These are phyloP conservation scores for Steatocranus sp. DNA, from an alignment of 2,797 vertebrate species.

Conservation along the genomic window DNA sequence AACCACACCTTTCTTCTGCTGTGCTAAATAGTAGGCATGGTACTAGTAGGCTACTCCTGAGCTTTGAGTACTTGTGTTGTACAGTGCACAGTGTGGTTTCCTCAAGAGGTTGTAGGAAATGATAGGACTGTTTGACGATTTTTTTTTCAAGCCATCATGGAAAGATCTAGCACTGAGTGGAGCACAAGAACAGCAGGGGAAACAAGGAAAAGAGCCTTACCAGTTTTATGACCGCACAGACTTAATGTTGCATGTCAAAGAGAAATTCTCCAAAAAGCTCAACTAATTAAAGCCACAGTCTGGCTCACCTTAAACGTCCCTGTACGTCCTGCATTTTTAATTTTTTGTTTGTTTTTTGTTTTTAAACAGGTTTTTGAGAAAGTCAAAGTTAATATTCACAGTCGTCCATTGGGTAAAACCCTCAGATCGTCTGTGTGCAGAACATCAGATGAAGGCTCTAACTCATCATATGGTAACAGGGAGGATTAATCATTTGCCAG, in stretches of 20 bases:
- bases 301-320: neutral
- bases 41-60: neutral
- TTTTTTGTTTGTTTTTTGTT: neutral
- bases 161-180: constrained; percentile 5
- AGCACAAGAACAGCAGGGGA: neutral
- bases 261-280: neutral
- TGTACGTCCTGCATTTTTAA: neutral
- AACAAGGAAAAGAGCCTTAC: neutral
- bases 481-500: neutral
- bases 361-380: neutral
- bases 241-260: neutral
- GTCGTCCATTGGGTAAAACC: neutral
- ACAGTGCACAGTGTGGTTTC: neutral
- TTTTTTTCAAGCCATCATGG: neutral
- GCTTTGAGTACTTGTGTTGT: neutral
- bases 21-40: neutral
- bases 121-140: neutral
- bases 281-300: neutral
- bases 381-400: neutral
- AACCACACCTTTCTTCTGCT: constrained; percentile 6
- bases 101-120: neutral
- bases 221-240: constrained; percentile 9
- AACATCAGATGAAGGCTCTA: neutral
- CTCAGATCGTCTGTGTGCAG: neutral
- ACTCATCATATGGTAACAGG: neutral